These are phyloP conservation scores for Holocentrus rufus DNA, from an alignment of 2,797 vertebrate species.

Conservation along the genomic window DNA sequence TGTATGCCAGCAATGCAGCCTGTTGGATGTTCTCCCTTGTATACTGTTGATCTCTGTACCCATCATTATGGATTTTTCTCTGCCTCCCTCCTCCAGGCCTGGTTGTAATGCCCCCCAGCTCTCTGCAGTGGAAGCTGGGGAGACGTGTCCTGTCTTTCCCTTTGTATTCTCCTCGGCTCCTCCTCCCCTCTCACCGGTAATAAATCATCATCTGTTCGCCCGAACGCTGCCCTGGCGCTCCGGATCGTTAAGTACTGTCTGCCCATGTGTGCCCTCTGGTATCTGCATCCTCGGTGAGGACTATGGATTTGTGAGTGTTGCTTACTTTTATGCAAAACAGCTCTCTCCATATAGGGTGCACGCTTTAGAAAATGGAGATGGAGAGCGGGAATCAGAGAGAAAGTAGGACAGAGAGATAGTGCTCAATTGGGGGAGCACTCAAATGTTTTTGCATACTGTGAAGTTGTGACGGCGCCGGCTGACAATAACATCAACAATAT, in stretches of 20 bases:
- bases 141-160: conserved; percentile 31
- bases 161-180: conserved; percentile 29
- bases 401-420: conserved; percentile 55
- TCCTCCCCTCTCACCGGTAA: conserved; percentile 40
- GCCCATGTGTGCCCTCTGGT: conserved; percentile 68
- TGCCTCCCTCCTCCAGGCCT: conserved; percentile 25
- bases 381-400: conserved; percentile 31
- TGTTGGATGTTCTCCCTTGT: conserved; percentile 13
- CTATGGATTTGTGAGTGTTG: conserved; percentile 62
- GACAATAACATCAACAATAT: conserved; percentile 56
- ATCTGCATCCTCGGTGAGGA: conserved; percentile 49
- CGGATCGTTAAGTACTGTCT: conserved; percentile 67
- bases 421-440: conserved; percentile 41
- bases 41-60: conserved; percentile 7
- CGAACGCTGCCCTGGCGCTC: conserved; percentile 55
- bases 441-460: conserved; percentile 40
- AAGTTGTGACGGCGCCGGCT: conserved; percentile 56
- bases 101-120: conserved; percentile 19
- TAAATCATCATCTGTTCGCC: conserved; percentile 74
- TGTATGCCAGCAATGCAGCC: conserved; percentile 22
- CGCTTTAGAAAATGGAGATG: conserved; percentile 43
- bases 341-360: conserved; percentile 45
- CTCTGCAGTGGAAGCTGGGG: conserved; percentile 22
- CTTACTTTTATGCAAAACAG: conserved; percentile 67
- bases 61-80: conserved; percentile 28